Percentiles rank a stretch among this genome's conserved stretches.
phyloP scores from a whole-genome alignment of 1,140 invertebrate genomes.

The Mactra quadrangularis region DNA sequence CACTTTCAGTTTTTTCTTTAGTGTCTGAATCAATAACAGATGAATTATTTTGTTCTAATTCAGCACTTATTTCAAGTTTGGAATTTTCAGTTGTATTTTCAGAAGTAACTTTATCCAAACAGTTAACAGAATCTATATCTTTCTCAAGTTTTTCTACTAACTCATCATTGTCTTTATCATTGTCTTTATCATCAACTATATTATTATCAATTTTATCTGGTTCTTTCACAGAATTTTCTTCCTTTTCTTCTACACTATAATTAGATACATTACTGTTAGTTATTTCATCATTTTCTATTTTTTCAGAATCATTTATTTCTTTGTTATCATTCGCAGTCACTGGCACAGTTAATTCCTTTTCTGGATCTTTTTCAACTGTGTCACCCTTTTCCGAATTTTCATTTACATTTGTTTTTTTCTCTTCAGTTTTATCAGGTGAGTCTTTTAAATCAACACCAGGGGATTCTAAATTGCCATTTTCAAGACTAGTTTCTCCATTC shows the following conservation, averaged over 20 bases:
- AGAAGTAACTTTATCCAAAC: too few relatives aligned
- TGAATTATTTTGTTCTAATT: too few relatives aligned
- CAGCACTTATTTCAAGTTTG: too few relatives aligned
- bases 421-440: too few relatives aligned
- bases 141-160: too few relatives aligned
- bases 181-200: too few relatives aligned
- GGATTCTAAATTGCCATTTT: neutral
- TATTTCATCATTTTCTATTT: neutral
- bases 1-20: too few relatives aligned
- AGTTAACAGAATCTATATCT: too few relatives aligned
- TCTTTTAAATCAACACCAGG: too few relatives aligned
- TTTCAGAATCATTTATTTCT: neutral
- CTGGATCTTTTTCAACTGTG: neutral
- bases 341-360: neutral
- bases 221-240: slow-evolving; percentile 34
- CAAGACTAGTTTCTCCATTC: neutral
- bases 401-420: neutral
- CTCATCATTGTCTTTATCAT: too few relatives aligned
- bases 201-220: slow-evolving; percentile 23
- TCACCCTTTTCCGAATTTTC: neutral
- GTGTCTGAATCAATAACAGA: too few relatives aligned
- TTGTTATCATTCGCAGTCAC: neutral
- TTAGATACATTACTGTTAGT: neutral
- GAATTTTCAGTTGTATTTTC: too few relatives aligned
- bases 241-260: neutral